phyloP scores from a whole-genome alignment of 2,888 invertebrate species.

The Coelogynopora nodosa region DNA sequence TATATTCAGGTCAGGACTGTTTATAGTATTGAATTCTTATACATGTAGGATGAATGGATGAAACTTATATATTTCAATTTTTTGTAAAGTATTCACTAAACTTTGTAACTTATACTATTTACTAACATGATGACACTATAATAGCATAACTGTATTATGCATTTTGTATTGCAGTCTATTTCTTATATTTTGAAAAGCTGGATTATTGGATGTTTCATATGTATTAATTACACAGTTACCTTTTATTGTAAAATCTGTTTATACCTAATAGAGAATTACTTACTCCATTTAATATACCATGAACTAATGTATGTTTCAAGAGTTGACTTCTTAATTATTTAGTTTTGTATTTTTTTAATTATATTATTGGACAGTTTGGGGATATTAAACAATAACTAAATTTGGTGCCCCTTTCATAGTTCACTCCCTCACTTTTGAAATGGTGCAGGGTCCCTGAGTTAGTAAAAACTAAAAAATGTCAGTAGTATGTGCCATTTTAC shows the following conservation, averaged over 20 bases:
- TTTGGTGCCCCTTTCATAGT: too few relatives aligned
- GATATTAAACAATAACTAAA: too few relatives aligned
- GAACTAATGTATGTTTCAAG: too few relatives aligned
- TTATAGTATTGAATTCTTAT: background rate
- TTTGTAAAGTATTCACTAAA: conserved; percentile 14
- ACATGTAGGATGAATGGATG: conserved; percentile 1
- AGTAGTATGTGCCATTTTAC: too few relatives aligned
- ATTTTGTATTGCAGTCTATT: conserved; percentile 1
- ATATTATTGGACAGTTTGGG: too few relatives aligned
- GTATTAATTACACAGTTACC: background rate
- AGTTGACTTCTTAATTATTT: too few relatives aligned
- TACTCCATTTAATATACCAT: background rate
- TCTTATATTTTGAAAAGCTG: background rate
- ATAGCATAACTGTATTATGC: conserved; percentile 23
- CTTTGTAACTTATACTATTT: conserved; percentile 9
- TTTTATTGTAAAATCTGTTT: background rate
- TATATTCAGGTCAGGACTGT: background rate
- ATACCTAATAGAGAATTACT: background rate
- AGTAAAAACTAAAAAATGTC: too few relatives aligned
- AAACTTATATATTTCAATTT: conserved; percentile 1
- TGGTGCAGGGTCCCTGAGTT: too few relatives aligned
- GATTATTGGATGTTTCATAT: background rate
- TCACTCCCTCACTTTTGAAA: too few relatives aligned
- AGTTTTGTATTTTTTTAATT: too few relatives aligned
- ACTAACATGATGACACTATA: background rate